Conservation (phyloP, 2,113 vertebrate species). For the Bubo bubo region DNA sequence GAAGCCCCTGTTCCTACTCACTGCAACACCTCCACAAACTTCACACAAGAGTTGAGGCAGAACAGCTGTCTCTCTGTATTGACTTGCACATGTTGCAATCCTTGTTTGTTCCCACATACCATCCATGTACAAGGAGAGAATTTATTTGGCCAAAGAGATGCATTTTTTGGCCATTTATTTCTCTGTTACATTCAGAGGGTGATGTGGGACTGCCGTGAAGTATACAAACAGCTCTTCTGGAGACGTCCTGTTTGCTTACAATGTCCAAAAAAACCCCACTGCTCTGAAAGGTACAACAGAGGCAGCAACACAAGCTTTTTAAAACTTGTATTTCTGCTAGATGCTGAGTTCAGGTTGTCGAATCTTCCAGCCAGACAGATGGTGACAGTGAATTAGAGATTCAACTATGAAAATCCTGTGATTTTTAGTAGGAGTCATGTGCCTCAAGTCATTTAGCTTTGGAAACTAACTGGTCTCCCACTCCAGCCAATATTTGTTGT, state of each 20-base stretch:
- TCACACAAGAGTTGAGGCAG: not conserved
- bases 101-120: not conserved
- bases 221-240: not conserved
- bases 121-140: not conserved
- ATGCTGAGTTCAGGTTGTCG: not conserved
- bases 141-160: not conserved
- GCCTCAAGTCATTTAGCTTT: not conserved
- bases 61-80: not conserved
- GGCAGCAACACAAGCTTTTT: not conserved
- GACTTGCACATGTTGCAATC: not conserved
- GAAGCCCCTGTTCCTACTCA: not conserved
- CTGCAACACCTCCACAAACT: not conserved
- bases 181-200: not conserved
- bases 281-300: not conserved
- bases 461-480: not conserved
- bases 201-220: not conserved
- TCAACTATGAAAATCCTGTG: not conserved
- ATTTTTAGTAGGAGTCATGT: not conserved
- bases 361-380: not conserved
- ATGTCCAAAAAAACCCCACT: not conserved
- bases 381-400: not conserved
- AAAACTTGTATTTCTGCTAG: not conserved
- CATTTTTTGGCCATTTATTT: not conserved
- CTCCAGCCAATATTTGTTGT: not conserved
- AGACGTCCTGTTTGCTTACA: not conserved